Evolutionary conservation across 2,888 invertebrate species (phyloP).

Genomic region (Allygus modestus): DNA sequence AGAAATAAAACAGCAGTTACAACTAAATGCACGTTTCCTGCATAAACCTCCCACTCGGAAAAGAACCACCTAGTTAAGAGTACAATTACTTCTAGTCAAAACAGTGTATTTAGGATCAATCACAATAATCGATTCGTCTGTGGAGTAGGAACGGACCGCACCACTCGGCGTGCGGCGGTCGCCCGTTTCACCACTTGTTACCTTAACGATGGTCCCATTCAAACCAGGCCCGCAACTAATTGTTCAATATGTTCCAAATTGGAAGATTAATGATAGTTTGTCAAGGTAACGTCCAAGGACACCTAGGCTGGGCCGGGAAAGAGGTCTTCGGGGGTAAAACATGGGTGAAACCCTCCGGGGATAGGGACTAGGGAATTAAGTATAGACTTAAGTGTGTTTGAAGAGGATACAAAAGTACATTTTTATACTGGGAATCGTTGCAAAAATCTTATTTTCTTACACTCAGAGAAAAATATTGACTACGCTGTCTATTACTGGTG

Average conservation of each 20-base stretch:
- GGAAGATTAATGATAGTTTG: conserved; percentile 48
- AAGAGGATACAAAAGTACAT: too few relatives aligned
- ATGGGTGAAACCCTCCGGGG: neutral
- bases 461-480: too few relatives aligned
- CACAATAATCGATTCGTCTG: conserved; percentile 12
- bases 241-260: conserved; percentile 59
- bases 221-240: conserved; percentile 29
- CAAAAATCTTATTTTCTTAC: too few relatives aligned
- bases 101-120: conserved; percentile 13
- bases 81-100: conserved; percentile 13
- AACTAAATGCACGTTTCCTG: conserved; percentile 21
- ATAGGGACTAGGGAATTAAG: neutral
- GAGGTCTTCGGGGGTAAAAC: neutral
- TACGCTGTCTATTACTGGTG: too few relatives aligned
- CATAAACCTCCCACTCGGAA: neutral
- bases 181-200: neutral
- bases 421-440: too few relatives aligned
- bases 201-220: conserved; percentile 23
- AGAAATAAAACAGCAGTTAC: too few relatives aligned
- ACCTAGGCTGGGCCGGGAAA: too few relatives aligned
- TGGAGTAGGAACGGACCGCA: neutral
- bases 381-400: too few relatives aligned
- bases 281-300: neutral
- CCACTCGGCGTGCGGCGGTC: neutral
- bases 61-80: neutral